A percentile compares a stretch with the other conserved stretches of the same genome.
Conservation (phyloP, 2,888 invertebrate species). For the Acleris laterana region DNA sequence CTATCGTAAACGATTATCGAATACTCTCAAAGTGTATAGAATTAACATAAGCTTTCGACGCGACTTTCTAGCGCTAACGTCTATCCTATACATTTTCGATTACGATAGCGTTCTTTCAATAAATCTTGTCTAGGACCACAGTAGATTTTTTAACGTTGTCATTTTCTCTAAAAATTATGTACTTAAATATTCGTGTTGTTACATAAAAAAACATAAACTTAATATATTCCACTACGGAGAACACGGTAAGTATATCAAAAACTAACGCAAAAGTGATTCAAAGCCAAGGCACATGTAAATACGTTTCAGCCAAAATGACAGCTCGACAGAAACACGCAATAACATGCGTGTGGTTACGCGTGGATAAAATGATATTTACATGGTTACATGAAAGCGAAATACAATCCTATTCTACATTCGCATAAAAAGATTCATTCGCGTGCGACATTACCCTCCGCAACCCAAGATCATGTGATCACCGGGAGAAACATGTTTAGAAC, state of each 20-base stretch:
- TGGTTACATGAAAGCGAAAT: conserved; percentile 52
- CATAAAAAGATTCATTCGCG: conserved; percentile 37
- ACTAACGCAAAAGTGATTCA: conserved; percentile 12
- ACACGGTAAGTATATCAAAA: not conserved
- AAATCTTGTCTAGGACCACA: no score
- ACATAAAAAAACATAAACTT: no score
- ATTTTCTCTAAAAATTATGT: no score
- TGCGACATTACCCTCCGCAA: conserved; percentile 25
- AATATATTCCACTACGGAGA: not conserved
- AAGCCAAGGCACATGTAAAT: conserved; percentile 36
- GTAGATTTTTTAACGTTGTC: no score
- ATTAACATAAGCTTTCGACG: no score
- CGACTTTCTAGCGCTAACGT: no score
- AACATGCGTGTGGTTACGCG: conserved; percentile 56
- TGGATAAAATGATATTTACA: conserved; percentile 58
- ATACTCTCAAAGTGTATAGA: no score
- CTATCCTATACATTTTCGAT: no score
- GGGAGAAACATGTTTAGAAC: conserved; percentile 35
- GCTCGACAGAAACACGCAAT: conserved; percentile 57
- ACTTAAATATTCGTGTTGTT: no score
- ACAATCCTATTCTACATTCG: conserved; percentile 49
- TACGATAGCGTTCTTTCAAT: no score
- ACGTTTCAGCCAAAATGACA: conserved; percentile 59
- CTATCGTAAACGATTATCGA: no score
- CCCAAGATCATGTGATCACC: conserved; percentile 31